These are phyloP conservation scores for Eciton burchellii DNA, from an alignment of 1,140 invertebrate genomes.

Conservation along the genomic window DNA sequence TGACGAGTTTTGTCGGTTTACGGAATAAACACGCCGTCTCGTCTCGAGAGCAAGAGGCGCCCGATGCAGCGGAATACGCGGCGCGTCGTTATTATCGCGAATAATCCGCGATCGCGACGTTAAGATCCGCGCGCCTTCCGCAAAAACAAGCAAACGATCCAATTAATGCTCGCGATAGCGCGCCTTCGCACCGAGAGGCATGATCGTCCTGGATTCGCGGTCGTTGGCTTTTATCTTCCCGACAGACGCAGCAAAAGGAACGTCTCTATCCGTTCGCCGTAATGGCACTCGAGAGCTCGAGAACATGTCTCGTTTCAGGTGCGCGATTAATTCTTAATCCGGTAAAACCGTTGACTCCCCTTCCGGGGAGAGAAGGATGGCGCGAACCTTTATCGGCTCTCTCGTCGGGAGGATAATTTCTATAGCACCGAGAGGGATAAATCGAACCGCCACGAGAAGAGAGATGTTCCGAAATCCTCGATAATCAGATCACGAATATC, in stretches of 20 bases:
- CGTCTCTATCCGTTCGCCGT: slow-evolving; percentile 17
- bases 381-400: not conserved
- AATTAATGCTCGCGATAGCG: slow-evolving; percentile 53
- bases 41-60: slow-evolving; percentile 27
- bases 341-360: not conserved
- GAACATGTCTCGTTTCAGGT: not conserved
- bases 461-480: not conserved
- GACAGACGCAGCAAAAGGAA: not conserved
- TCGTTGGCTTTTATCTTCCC: slow-evolving; percentile 32
- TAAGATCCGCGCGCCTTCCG: not conserved
- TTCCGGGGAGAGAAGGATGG: not conserved
- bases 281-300: slow-evolving; percentile 22
- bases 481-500: too few species aligned
- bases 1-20: slow-evolving; percentile 55
- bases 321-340: slow-evolving; percentile 13
- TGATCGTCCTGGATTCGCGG: slow-evolving; percentile 22
- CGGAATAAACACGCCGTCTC: slow-evolving; percentile 35
- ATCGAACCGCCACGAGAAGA: not conserved
- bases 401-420: not conserved
- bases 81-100: slow-evolving; percentile 22
- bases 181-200: not conserved
- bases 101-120: slow-evolving; percentile 15
- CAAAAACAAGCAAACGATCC: slow-evolving; percentile 37
- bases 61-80: slow-evolving; percentile 30
- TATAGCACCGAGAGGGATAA: not conserved